phyloP scores from a whole-genome alignment of 1,140 invertebrate genomes.

The Drosophila virilis region DNA sequence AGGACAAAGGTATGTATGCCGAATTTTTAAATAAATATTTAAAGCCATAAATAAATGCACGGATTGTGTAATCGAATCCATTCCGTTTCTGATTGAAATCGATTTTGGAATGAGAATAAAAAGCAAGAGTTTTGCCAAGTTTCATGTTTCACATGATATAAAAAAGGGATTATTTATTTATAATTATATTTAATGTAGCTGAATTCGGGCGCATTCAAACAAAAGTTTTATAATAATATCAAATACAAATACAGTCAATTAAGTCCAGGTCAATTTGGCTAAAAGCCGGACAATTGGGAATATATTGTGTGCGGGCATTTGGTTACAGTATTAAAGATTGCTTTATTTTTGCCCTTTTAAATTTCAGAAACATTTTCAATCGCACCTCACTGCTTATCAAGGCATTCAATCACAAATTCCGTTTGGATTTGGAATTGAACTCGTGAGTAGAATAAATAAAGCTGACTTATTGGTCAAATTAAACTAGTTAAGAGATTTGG shows the following conservation, averaged over 20 bases:
- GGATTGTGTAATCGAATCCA: not conserved
- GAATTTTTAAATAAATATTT: not conserved
- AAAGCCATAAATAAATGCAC: no score
- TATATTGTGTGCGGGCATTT: not conserved
- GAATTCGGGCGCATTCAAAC: no score
- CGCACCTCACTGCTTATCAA: conserved; percentile 97
- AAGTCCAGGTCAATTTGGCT: not conserved
- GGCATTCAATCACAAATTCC: conserved; percentile 98
- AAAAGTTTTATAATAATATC: no score
- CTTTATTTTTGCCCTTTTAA: conserved; percentile 59
- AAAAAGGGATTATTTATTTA: not conserved
- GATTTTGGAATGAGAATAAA: no score
- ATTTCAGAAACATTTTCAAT: conserved; percentile 96
- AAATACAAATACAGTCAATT: no score
- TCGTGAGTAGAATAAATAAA: conserved; percentile 89
- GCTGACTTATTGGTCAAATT: not conserved
- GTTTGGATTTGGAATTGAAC: conserved; percentile 97
- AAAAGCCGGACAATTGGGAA: no score
- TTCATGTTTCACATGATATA: not conserved
- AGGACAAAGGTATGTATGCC: conserved; percentile 72
- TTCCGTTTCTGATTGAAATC: not conserved
- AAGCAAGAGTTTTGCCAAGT: not conserved
- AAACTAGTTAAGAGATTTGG: not conserved
- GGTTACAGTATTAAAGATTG: not conserved
- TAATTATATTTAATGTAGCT: no score